These are phyloP conservation scores for Eumaeus atala DNA, from an alignment of 1,140 invertebrate species.

Conservation along the genomic window DNA sequence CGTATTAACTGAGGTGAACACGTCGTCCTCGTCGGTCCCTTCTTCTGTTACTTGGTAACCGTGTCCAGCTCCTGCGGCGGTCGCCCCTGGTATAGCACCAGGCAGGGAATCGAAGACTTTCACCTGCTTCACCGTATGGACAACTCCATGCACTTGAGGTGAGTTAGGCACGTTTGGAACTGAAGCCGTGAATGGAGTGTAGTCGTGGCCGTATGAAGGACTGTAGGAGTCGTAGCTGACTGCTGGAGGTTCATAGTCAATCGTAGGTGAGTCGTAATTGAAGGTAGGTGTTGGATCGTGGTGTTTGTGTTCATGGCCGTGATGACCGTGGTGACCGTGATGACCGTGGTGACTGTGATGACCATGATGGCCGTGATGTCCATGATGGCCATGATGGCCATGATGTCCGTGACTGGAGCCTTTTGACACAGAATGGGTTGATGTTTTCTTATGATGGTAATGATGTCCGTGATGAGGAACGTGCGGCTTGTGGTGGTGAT, in stretches of 20 bases:
- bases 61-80: constrained; percentile 20
- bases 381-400: constrained; percentile 39
- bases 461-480: constrained; percentile 47
- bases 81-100: constrained; percentile 32
- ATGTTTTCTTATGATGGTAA: constrained; percentile 49
- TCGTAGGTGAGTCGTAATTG: constrained; percentile 27
- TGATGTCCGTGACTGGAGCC: constrained; percentile 44
- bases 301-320: constrained; percentile 30
- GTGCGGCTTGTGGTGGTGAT: constrained; percentile 46
- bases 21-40: constrained; percentile 58
- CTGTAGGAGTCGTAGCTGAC: constrained; percentile 27
- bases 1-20: constrained; percentile 46
- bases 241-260: constrained; percentile 22
- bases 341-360: constrained; percentile 38
- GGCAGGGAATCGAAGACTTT: constrained; percentile 62
- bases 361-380: constrained; percentile 25
- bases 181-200: constrained; percentile 37
- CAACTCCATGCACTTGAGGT: constrained; percentile 45
- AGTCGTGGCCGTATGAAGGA: constrained; percentile 42
- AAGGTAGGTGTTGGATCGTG: constrained; percentile 35
- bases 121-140: constrained; percentile 58
- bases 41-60: constrained; percentile 64
- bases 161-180: constrained; percentile 35
- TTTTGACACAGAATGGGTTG: constrained; percentile 40
- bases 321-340: constrained; percentile 43